These are phyloP conservation scores for Decapterus maruadsi DNA, from an alignment of 2,797 vertebrate species.

Conservation along the genomic window DNA sequence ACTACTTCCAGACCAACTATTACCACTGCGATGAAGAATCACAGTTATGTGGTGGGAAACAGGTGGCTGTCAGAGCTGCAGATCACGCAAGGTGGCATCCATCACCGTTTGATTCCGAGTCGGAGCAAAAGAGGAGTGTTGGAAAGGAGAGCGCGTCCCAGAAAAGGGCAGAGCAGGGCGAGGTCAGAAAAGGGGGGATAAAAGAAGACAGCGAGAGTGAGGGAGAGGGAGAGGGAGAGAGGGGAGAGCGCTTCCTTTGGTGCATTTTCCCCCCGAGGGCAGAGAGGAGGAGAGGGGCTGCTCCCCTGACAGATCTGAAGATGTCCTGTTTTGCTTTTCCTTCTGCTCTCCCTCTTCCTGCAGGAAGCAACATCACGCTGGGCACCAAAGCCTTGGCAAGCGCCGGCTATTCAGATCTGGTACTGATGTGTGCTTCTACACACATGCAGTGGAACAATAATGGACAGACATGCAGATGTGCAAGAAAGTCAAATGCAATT, in stretches of 20 bases:
- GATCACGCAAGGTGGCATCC: conserved; percentile 60
- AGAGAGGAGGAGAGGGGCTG: conserved; percentile 83
- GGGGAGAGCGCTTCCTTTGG: conserved; percentile 79
- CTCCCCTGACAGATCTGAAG: conserved; percentile 85
- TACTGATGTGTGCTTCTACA: conserved; percentile 50
- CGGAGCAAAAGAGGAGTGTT: conserved; percentile 60
- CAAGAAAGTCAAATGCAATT: conserved; percentile 43
- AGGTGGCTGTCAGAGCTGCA: conserved; percentile 33
- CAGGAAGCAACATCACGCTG: conserved; percentile 87
- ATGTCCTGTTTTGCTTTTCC: conserved; percentile 90
- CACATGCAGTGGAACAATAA: conserved; percentile 33
- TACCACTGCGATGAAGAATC: not conserved
- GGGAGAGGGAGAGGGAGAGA: conserved; percentile 55
- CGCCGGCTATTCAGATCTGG: conserved; percentile 34
- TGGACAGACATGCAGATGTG: conserved; percentile 51
- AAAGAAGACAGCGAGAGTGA: conserved; percentile 39
- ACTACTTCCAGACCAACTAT: not conserved
- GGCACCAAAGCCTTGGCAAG: conserved; percentile 75
- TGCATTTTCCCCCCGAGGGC: conserved; percentile 75
- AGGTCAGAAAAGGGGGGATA: conserved; percentile 65
- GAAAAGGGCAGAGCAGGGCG: conserved; percentile 63
- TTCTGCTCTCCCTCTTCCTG: conserved; percentile 86
- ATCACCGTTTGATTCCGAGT: conserved; percentile 47
- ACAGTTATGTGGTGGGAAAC: not conserved
- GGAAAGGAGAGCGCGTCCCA: conserved; percentile 53